A percentile compares a stretch with the other conserved stretches of the same genome.
phyloP scores from a whole-genome alignment of 2,113 vertebrate species.

The Corapipo altera region DNA sequence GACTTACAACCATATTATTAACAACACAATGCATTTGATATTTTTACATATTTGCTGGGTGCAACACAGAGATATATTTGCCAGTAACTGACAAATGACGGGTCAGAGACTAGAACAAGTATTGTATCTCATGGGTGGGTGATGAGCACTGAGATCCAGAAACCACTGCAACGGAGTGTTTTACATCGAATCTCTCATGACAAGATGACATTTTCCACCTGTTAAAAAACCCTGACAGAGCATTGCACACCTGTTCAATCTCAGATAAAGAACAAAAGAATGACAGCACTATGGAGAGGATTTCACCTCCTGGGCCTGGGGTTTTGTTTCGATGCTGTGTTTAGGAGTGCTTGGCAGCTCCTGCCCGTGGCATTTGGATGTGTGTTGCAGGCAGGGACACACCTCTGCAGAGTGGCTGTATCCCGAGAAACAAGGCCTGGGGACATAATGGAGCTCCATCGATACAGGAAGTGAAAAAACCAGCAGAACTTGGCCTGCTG shows the following conservation, averaged over 20 bases:
- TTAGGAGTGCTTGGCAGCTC: not conserved
- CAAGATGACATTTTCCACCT: slow-evolving; percentile 43
- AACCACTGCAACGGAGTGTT: not conserved
- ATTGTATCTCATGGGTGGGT: not conserved
- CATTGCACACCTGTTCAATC: slow-evolving; percentile 3
- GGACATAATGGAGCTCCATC: not conserved
- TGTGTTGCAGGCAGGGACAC: not conserved
- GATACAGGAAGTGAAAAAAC: not conserved
- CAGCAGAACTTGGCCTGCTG: not conserved
- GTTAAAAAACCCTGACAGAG: not conserved
- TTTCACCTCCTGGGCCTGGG: not conserved
- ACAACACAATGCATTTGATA: not conserved
- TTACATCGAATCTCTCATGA: not conserved
- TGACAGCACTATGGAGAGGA: not conserved
- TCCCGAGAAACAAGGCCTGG: not conserved
- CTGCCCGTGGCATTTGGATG: not conserved
- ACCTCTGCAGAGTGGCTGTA: not conserved
- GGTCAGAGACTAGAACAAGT: not conserved
- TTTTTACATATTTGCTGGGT: not conserved
- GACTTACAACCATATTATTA: slow-evolving; percentile 13
- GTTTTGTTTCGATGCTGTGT: accelerated
- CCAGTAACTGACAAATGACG: slow-evolving; percentile 22
- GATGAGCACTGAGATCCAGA: not conserved
- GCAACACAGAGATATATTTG: not conserved
- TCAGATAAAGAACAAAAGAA: not conserved